phyloP scores from a whole-genome alignment of 2,797 vertebrate species.

The Onychomys arenicola region DNA sequence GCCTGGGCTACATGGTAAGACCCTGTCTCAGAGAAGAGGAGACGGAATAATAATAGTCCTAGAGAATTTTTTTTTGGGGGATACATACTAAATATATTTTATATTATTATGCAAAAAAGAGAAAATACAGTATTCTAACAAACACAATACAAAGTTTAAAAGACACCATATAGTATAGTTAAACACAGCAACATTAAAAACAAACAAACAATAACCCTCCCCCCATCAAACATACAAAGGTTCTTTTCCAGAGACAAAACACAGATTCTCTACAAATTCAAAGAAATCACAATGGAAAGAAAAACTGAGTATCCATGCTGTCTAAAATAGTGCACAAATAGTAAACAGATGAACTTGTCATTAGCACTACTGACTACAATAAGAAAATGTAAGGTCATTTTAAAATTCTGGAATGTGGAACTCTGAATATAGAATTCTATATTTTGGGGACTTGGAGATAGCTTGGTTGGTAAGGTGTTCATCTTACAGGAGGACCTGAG shows the following conservation, averaged over 20 bases:
- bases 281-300: background rate
- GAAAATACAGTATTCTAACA: conserved; percentile 17
- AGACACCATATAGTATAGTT: background rate
- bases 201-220: background rate
- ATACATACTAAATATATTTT: background rate
- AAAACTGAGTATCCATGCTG: background rate
- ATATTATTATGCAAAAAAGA: background rate
- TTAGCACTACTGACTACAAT: background rate
- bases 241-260: background rate
- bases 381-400: conserved; percentile 37
- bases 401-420: background rate
- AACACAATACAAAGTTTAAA: background rate
- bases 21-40: background rate
- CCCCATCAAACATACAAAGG: background rate
- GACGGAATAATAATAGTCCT: background rate
- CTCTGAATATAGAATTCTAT: conserved; percentile 10
- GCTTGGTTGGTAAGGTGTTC: background rate
- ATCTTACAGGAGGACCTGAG: background rate
- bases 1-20: background rate
- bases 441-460: background rate
- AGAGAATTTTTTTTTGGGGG: background rate
- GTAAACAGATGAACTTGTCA: background rate
- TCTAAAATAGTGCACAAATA: background rate
- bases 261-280: background rate
- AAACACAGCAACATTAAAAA: background rate